A percentile compares a stretch with the other conserved stretches of the same genome.
Conservation (phyloP, 2,797 vertebrate species). For the Picus viridis region DNA sequence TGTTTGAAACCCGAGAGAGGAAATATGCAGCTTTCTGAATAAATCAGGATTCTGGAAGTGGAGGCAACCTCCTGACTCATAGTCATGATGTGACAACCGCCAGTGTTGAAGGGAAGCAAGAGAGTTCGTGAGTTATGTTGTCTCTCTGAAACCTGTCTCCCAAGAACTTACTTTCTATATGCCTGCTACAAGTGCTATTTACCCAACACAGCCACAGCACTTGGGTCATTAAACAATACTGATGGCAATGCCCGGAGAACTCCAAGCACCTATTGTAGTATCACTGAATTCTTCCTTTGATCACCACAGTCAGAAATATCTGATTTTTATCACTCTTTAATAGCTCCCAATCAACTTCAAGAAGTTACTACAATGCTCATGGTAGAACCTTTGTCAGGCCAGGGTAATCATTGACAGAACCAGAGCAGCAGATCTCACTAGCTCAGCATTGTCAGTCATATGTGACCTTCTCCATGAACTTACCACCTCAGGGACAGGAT, state of each 20-base stretch:
- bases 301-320: slow-evolving; percentile 69
- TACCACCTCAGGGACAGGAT: not conserved
- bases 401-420: slow-evolving; percentile 73
- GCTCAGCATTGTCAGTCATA: slow-evolving; percentile 7
- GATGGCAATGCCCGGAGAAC: slow-evolving; percentile 56
- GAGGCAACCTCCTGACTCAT: not conserved
- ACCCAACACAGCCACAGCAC: slow-evolving; percentile 27
- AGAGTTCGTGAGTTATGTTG: not conserved
- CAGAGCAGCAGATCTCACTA: slow-evolving; percentile 35
- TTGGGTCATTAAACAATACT: slow-evolving; percentile 76
- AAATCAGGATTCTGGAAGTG: not conserved
- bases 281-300: slow-evolving; percentile 73
- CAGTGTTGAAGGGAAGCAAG: not conserved
- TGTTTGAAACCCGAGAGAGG: not conserved
- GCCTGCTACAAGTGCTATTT: slow-evolving; percentile 43
- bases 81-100: not conserved
- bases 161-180: not conserved
- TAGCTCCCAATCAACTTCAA: slow-evolving; percentile 66
- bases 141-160: not conserved
- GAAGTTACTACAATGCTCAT: slow-evolving; percentile 68
- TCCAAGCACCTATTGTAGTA: slow-evolving; percentile 67
- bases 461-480: slow-evolving; percentile 6
- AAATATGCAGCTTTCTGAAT: slow-evolving; percentile 10
- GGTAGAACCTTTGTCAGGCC: slow-evolving; percentile 60
- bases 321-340: slow-evolving; percentile 76